Conservation (phyloP, 2,888 invertebrate genomes). For the Oligia strigilis region DNA sequence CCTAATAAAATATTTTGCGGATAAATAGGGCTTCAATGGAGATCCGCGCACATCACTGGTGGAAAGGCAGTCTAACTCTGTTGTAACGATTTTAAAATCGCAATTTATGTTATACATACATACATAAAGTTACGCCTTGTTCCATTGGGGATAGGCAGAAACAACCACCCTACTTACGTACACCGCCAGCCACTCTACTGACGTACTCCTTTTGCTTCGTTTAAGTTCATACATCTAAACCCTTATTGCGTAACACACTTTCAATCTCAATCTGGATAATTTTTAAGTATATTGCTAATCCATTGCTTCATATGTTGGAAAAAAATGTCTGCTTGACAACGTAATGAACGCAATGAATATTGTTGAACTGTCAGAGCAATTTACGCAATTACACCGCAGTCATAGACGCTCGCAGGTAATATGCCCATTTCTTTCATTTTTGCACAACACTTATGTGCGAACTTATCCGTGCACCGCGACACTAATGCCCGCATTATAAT, state of each 20-base stretch:
- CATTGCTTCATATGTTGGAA: no score
- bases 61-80: not conserved
- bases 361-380: no score
- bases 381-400: no score
- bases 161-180: not conserved
- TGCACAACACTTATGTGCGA: not conserved
- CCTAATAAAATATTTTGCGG: no score
- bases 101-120: not conserved
- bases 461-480: constrained; percentile 22
- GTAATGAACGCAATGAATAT: no score
- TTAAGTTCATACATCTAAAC: not conserved
- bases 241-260: no score
- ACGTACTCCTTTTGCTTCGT: not conserved
- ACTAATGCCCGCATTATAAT: constrained; percentile 63
- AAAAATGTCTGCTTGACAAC: no score
- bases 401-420: not conserved
- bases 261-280: no score
- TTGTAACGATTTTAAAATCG: not conserved
- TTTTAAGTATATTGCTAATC: no score
- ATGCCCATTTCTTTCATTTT: not conserved
- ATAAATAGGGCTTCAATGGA: no score
- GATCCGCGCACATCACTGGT: no score
- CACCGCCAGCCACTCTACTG: not conserved
- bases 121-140: not conserved
- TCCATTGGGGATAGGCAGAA: not conserved